A percentile compares a stretch with the other conserved stretches of the same genome.
These are phyloP conservation scores for Cyprinodon tularosa DNA, from an alignment of 2,113 vertebrate genomes.

Conservation along the genomic window DNA sequence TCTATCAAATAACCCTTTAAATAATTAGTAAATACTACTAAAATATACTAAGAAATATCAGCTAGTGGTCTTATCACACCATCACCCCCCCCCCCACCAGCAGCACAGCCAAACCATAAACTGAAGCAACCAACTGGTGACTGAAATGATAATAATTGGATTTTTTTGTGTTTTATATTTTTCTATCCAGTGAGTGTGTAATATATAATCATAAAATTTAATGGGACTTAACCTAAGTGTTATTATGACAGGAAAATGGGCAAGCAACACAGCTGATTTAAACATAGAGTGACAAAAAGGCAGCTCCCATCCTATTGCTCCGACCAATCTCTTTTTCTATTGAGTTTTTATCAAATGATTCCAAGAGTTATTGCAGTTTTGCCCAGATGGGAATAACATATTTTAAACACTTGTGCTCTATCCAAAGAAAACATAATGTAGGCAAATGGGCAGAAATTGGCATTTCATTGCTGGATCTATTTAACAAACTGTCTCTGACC, in stretches of 20 bases:
- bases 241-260: constrained; percentile 59
- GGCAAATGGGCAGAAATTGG: constrained; percentile 47
- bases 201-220: constrained; percentile 75
- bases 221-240: constrained; percentile 69
- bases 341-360: constrained; percentile 71
- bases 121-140: constrained; percentile 64
- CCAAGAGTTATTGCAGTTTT: constrained; percentile 46
- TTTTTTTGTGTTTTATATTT: constrained; percentile 68
- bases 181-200: constrained; percentile 60
- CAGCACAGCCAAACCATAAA: constrained; percentile 55
- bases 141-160: constrained; percentile 60
- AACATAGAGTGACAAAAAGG: constrained; percentile 68
- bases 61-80: constrained; percentile 30
- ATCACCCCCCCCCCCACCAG: constrained; percentile 22
- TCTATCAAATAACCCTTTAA: background rate
- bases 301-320: constrained; percentile 52
- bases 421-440: constrained; percentile 53
- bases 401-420: constrained; percentile 51
- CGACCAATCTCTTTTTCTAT: constrained; percentile 66
- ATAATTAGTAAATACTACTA: background rate
- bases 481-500: constrained; percentile 65
- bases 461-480: constrained; percentile 65
- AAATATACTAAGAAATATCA: constrained; percentile 49
- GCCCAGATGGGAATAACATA: constrained; percentile 52
- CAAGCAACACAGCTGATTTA: constrained; percentile 46